Base-by-base conservation (phyloP, 2,888 invertebrate genomes). In the Gortyna flavago region DNA sequence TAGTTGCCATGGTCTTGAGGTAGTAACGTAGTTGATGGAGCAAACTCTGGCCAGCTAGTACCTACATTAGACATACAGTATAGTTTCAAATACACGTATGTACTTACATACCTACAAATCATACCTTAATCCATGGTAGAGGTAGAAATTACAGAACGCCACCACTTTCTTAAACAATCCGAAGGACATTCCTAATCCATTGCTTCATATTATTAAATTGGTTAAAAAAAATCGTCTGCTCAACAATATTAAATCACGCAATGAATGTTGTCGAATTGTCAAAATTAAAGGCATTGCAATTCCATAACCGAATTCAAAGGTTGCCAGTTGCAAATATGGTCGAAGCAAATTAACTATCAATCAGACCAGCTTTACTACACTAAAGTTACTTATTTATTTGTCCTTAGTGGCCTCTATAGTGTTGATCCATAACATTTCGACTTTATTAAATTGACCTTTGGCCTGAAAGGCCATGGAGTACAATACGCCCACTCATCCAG, bases 341-440 rank as follows among this genome's bases (percentile, higher is more conserved):
- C 29, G 29, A 67, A 32, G 6, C n/a, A 72, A 72, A 67, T 51
- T 51, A 38, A 16, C 21, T n/a, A 38, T 66, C n/a, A 16, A 38
- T 67, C 21, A 21, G 68, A 5, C 25, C n/a, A 11, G 35, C n/a
- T 18, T 25, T n/a, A 25, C 54, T 8, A 25, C 18, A 25, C 51
- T 25, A 68, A 0, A 54, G 5, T 32, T 18, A 41, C 70, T 73
- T 57, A 73, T 73, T 73, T 16, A 70, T 41, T 69, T 25, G 25
- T 69, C 32, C 25, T 73, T 54, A 18, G 1, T 54, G 21, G 25
- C 29, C 38, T 54, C 38, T 54, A 18, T 6, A 54, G 32, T 32
- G 8, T 18, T 41, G 29, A 48, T n/a, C 57, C 44, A 57, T 51
- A 57, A n/a, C 18, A 41, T 32, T 25, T 51, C 1, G 16, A 32